Conservation (phyloP, 2,888 invertebrate species). For the Arge pagana region DNA sequence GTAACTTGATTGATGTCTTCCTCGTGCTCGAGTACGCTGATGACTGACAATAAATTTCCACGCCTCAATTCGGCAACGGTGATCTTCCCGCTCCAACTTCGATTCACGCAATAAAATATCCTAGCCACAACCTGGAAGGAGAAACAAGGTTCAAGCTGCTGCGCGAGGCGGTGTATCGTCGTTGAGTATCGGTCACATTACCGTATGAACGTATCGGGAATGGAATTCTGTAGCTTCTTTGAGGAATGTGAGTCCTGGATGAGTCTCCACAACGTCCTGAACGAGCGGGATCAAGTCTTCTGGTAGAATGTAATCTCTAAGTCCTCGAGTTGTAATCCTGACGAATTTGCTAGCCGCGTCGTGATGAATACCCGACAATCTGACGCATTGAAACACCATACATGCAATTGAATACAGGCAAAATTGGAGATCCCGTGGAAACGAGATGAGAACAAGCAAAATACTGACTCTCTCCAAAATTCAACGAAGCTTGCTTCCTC, state of each 20-base stretch:
- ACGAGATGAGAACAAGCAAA: background rate
- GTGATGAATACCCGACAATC: conserved; percentile 81
- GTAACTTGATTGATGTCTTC: conserved; percentile 96
- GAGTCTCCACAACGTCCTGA: conserved; percentile 97
- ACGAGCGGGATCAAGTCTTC: conserved; percentile 94
- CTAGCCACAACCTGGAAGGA: conserved; percentile 83
- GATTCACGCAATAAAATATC: conserved; percentile 96
- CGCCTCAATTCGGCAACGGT: conserved; percentile 86
- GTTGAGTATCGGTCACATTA: too few relatives aligned
- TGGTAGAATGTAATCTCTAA: conserved; percentile 71
- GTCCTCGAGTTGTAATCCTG: conserved; percentile 79
- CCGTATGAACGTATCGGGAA: conserved; percentile 97
- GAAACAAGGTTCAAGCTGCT: too few relatives aligned
- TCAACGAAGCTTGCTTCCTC: conserved; percentile 84
- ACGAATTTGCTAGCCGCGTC: conserved; percentile 90
- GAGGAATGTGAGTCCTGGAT: conserved; percentile 95
- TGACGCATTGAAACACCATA: conserved; percentile 60
- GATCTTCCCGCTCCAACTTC: conserved; percentile 95
- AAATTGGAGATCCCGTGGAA: background rate
- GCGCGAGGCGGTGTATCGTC: too few relatives aligned
- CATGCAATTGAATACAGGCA: background rate
- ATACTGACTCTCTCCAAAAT: conserved; percentile 89
- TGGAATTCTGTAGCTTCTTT: conserved; percentile 99
- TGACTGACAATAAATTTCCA: conserved; percentile 83
- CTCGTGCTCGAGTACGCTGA: conserved; percentile 85